Evolutionary conservation across 2,888 invertebrate species (phyloP).

Genomic region (Leucophora obtusa): DNA sequence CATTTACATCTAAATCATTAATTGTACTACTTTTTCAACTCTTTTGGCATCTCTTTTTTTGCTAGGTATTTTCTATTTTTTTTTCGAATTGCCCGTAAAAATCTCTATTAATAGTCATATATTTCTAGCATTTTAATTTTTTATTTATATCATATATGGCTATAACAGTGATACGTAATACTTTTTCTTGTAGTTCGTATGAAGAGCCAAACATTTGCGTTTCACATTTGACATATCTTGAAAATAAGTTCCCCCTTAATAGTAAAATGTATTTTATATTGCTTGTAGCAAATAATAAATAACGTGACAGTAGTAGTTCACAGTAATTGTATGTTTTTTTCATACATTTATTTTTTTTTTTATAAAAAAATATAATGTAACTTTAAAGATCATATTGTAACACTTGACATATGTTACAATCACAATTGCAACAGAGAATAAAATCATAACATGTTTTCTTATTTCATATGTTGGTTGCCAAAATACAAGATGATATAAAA

Average conservation of each 20-base stretch:
- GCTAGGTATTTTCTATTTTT: too few species aligned
- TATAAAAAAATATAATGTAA: not conserved
- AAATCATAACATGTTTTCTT: not conserved
- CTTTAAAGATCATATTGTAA: constrained; percentile 43
- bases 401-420: constrained; percentile 51
- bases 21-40: too few species aligned
- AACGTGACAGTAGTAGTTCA: constrained; percentile 48
- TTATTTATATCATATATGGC: too few species aligned
- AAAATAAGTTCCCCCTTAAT: not conserved
- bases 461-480: not conserved
- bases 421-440: not conserved
- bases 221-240: not conserved
- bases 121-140: too few species aligned
- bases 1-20: too few species aligned
- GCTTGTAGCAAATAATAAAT: constrained; percentile 60
- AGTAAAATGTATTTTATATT: constrained; percentile 12
- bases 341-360: too few species aligned
- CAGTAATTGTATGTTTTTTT: constrained; percentile 14
- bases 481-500: constrained; percentile 4
- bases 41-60: too few species aligned
- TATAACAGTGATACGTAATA: too few species aligned
- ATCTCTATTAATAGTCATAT: too few species aligned
- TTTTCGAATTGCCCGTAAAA: too few species aligned
- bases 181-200: too few species aligned
- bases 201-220: too few species aligned